Base-by-base conservation (phyloP, 1,140 invertebrate genomes). In the Drosophila micromelanica region DNA sequence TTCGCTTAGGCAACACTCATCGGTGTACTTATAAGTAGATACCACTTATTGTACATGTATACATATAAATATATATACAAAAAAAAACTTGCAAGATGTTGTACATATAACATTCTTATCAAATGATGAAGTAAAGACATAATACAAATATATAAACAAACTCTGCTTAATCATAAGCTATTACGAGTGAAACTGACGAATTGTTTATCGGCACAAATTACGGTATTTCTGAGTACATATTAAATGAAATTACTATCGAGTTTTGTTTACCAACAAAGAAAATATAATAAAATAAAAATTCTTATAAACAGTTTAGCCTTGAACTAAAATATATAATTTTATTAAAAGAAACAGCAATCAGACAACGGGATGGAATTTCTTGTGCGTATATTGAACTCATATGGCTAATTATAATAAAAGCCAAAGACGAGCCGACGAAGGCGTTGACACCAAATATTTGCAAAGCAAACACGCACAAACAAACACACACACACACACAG, bases 161-260 rank as follows among this genome's bases (percentile, higher is more conserved):
- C 0, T 12, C 20, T 11, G 6, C 15, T 12, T n/a, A 12, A 9
- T 9, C 2, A 12, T 13, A 20, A 48, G 23, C 13, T 17, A 17
- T 17, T 17, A 1, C 17, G 17, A 17, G 17, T 17, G 27, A 57
- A 65, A 30, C 20, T 32, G 8, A 27, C 23, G 35, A 30, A 59
- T 49, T 42, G 37, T 60, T 68, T 59, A 68, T 68, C 55, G 60
- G 45, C 64, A 13, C 5, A 59, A 60, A 68, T 40, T 63, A 30
- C 12, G 6, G 0, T 17, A 11, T 20, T 67, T 7, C 45, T 9
- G 2, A 67, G 45, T 17, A 17, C 17, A 20, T 20, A 13, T 13
- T 55, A 8, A 55, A 55, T 55, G 40, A 20, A 55, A 55, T 55
- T 5, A 40, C 37, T 55, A 37, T 15, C 12, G 52, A 7, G 35